phyloP scores from a whole-genome alignment of 2,888 invertebrate species.

The Agrilus biguttatus region DNA sequence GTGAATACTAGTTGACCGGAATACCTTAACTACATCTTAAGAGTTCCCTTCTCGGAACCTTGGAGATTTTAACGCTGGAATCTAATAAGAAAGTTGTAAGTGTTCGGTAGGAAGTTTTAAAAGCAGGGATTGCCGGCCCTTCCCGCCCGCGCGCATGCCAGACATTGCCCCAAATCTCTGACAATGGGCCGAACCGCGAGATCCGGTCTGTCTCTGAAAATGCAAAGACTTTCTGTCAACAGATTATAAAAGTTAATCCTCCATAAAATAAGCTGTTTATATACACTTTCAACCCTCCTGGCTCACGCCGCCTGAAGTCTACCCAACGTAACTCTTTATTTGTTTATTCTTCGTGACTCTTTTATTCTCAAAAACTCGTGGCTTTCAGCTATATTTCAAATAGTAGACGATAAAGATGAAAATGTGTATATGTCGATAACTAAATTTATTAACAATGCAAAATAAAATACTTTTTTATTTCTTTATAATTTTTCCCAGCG shows the following conservation, averaged over 20 bases:
- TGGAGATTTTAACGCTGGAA: conserved; percentile 14
- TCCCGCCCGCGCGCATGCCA: conserved; percentile 12
- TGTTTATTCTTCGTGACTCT: too few relatives aligned
- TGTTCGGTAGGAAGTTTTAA: conserved; percentile 8
- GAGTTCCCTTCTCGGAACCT: not conserved
- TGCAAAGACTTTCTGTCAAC: conserved; percentile 20
- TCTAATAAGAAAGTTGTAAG: conserved; percentile 13
- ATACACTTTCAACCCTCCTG: conserved; percentile 19
- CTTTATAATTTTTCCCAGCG: too few relatives aligned
- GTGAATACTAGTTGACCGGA: too few relatives aligned
- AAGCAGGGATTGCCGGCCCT: conserved; percentile 8
- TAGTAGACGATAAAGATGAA: too few relatives aligned
- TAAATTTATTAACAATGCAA: too few relatives aligned
- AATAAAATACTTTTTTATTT: too few relatives aligned
- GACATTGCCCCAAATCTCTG: conserved; percentile 10
- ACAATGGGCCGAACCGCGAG: conserved; percentile 5
- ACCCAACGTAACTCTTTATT: too few relatives aligned
- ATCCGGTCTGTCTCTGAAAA: conserved; percentile 18
- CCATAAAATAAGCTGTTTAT: conserved; percentile 28
- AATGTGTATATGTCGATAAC: too few relatives aligned
- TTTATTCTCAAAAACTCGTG: too few relatives aligned
- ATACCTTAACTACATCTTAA: too few relatives aligned
- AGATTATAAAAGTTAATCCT: conserved; percentile 30
- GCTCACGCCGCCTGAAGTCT: conserved; percentile 6
- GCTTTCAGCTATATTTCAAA: too few relatives aligned